phyloP scores from a whole-genome alignment of 1,140 invertebrate genomes.

The Bombus cullumanus region DNA sequence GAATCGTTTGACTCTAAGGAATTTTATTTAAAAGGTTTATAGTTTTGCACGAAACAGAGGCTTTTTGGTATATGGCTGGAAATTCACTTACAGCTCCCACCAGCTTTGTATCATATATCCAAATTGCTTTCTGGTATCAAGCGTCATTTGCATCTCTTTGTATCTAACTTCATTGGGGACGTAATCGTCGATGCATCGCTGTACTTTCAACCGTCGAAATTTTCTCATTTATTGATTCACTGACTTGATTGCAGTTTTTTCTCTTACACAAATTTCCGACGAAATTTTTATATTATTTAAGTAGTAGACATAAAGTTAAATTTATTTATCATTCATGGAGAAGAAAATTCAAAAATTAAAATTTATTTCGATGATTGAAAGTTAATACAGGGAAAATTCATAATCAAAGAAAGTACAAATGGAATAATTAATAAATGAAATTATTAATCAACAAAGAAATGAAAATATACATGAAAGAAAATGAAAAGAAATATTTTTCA shows the following conservation, averaged over 20 bases:
- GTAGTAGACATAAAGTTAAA: too few species aligned
- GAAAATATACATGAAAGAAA: not conserved
- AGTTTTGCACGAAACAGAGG: not conserved
- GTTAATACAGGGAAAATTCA: too few species aligned
- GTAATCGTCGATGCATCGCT: slow-evolving; percentile 4
- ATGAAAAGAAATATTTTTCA: not conserved
- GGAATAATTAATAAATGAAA: too few species aligned
- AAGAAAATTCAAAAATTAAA: too few species aligned
- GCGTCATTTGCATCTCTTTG: slow-evolving; percentile 31
- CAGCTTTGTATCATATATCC: not conserved
- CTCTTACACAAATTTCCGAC: too few species aligned
- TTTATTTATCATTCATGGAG: not conserved
- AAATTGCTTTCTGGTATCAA: slow-evolving; percentile 22
- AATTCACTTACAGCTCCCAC: not conserved
- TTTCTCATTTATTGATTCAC: slow-evolving; percentile 13
- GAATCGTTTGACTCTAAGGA: not conserved
- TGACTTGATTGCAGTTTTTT: not conserved
- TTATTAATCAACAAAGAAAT: too few species aligned
- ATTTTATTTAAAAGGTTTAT: not conserved
- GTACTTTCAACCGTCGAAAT: not conserved
- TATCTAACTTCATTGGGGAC: not conserved
- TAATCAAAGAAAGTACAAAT: too few species aligned
- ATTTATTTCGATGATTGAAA: too few species aligned
- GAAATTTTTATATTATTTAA: not conserved
- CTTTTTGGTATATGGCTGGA: too few species aligned